A percentile compares a stretch with the other conserved stretches of the same genome.
Conservation (phyloP, 35 echinoderm and acorn worm species). For the Apostichopus parvimensis region DNA sequence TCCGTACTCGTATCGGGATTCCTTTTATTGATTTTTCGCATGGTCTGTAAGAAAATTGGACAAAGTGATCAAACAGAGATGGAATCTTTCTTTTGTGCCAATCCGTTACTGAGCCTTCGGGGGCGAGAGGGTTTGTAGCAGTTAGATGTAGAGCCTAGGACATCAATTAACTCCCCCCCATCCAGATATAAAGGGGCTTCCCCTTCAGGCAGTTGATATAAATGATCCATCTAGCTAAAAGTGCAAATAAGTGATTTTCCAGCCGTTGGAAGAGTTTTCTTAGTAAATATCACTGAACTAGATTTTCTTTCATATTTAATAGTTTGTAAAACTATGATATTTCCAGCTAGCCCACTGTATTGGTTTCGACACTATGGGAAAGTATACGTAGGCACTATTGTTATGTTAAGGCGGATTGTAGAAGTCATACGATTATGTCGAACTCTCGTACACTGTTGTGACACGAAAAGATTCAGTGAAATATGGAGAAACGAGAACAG, state of each 20-base stretch:
- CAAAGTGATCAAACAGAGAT: conserved; percentile 30
- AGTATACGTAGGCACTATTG: too few relatives aligned
- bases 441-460: too few relatives aligned
- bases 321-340: neutral
- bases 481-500: too few relatives aligned
- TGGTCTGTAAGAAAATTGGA: conserved; percentile 31
- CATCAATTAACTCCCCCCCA: conserved; percentile 7
- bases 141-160: neutral
- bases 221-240: neutral
- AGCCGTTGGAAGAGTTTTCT: neutral
- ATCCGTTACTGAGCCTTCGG: neutral
- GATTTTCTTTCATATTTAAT: neutral
- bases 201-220: conserved; percentile 6
- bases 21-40: conserved; percentile 42
- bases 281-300: neutral
- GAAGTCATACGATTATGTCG: too few relatives aligned
- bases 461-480: too few relatives aligned
- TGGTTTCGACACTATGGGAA: too few relatives aligned
- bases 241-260: conserved; percentile 9
- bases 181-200: neutral
- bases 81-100: conserved; percentile 13
- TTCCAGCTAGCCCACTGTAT: neutral
- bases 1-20: conserved; percentile 22
- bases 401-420: too few relatives aligned
- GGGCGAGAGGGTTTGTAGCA: neutral